Evolutionary conservation across 2,888 invertebrate species (phyloP).

Genomic region (Malacosoma neustria): DNA sequence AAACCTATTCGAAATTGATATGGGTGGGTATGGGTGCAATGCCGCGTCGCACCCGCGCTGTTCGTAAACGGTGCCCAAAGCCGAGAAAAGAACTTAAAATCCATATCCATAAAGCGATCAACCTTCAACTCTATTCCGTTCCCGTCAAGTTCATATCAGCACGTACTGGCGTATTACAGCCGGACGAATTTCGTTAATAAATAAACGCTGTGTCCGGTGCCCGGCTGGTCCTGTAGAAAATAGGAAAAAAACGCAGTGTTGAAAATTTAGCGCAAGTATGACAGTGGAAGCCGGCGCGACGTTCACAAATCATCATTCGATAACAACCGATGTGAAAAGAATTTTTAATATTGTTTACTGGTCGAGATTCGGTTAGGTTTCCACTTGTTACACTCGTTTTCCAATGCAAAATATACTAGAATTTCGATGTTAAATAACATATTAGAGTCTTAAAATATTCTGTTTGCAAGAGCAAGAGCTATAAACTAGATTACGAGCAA

Average conservation of each 20-base stretch:
- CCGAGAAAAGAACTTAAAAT: constrained; percentile 30
- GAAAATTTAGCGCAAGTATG: constrained; percentile 70
- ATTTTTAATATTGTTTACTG: constrained; percentile 63
- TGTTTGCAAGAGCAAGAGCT: background rate
- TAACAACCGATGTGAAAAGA: constrained; percentile 59
- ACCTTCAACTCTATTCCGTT: constrained; percentile 30
- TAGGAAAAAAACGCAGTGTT: constrained; percentile 49
- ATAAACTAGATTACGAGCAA: constrained; percentile 9
- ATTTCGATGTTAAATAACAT: background rate
- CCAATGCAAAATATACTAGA: background rate
- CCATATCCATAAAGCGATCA: constrained; percentile 2
- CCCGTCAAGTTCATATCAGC: constrained; percentile 25
- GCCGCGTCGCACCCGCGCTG: constrained; percentile 62
- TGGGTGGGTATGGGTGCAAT: constrained; percentile 60
- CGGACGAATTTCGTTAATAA: constrained; percentile 72
- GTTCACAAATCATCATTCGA: constrained; percentile 65
- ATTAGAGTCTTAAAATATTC: background rate
- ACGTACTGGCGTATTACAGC: constrained; percentile 42
- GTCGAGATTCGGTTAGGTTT: constrained; percentile 41
- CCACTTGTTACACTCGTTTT: constrained; percentile 34
- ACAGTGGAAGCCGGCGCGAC: constrained; percentile 51
- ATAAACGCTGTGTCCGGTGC: constrained; percentile 64
- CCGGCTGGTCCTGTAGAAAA: constrained; percentile 47
- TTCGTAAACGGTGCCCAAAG: constrained; percentile 56
- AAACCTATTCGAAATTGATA: constrained; percentile 74